Percentiles rank a stretch among this genome's conserved stretches.
Evolutionary conservation across 2,113 vertebrate species (phyloP).

Genomic region (Equus przewalskii): DNA sequence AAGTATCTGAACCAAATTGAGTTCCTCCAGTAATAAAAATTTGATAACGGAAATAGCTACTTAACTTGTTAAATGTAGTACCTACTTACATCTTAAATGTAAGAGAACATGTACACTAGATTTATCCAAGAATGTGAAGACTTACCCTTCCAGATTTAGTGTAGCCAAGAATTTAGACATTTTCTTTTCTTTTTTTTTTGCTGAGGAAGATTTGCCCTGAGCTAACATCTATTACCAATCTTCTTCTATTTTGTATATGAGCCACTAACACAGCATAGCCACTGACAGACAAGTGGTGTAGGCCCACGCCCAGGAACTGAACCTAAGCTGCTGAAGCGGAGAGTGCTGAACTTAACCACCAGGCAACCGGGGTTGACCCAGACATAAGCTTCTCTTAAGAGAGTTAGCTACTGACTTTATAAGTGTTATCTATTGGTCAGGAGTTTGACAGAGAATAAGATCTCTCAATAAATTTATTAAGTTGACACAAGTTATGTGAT

Average conservation of each 20-base stretch:
- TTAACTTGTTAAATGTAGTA: slow-evolving; percentile 65
- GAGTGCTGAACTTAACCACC: too few species aligned
- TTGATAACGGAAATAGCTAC: slow-evolving; percentile 65
- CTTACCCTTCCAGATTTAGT: slow-evolving; percentile 70
- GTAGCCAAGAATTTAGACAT: neutral
- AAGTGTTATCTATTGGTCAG: neutral
- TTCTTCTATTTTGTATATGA: too few species aligned
- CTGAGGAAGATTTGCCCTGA: too few species aligned
- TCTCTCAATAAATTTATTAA: neutral
- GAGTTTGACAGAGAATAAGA: neutral
- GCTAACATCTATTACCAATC: too few species aligned
- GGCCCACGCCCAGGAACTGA: too few species aligned
- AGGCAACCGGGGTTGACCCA: too few species aligned
- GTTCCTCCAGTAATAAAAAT: slow-evolving; percentile 76
- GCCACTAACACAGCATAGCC: too few species aligned
- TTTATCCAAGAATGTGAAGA: slow-evolving; percentile 70
- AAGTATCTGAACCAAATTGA: slow-evolving; percentile 57
- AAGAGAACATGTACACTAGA: neutral
- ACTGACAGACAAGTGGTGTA: too few species aligned
- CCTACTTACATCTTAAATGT: slow-evolving; percentile 43
- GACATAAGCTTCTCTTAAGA: neutral
- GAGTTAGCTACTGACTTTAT: neutral
- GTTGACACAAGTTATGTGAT: neutral
- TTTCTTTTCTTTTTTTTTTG: too few species aligned
- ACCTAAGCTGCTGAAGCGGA: too few species aligned